Percentiles rank a stretch among this genome's conserved stretches.
Conservation (phyloP, 2,888 invertebrate genomes). For the Tromatobia lineatoria region DNA sequence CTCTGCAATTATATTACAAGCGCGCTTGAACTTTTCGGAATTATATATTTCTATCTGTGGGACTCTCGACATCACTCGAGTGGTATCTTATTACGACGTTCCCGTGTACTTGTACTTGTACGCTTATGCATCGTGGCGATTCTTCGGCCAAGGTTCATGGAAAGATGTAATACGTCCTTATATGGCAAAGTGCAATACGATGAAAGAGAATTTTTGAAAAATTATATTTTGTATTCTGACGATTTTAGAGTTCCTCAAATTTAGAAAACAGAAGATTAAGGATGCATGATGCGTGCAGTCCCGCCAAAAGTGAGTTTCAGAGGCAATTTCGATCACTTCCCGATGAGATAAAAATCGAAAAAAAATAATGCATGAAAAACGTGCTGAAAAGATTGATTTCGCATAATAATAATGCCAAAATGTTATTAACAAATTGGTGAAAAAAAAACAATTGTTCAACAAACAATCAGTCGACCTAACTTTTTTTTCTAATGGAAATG, state of each 20-base stretch:
- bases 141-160: conserved; percentile 7
- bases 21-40: conserved; percentile 52
- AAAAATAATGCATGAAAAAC: too few relatives aligned
- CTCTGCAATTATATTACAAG: conserved; percentile 48
- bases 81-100: conserved; percentile 5
- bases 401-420: too few relatives aligned
- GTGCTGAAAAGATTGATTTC: too few relatives aligned
- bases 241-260: neutral
- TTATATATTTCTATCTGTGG: conserved; percentile 24
- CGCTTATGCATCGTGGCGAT: neutral
- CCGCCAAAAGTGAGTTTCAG: too few relatives aligned
- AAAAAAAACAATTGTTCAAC: neutral
- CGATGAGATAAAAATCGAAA: too few relatives aligned
- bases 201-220: neutral
- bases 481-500: too few relatives aligned
- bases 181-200: neutral
- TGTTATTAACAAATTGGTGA: too few relatives aligned
- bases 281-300: too few relatives aligned
- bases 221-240: neutral
- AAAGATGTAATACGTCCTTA: neutral
- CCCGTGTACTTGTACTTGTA: conserved; percentile 27
- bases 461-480: too few relatives aligned
- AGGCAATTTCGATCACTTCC: too few relatives aligned
- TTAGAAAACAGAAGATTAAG: too few relatives aligned
- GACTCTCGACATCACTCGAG: conserved; percentile 3